Conservation (phyloP, 2,797 vertebrate species). For the Phalanger gymnotis region DNA sequence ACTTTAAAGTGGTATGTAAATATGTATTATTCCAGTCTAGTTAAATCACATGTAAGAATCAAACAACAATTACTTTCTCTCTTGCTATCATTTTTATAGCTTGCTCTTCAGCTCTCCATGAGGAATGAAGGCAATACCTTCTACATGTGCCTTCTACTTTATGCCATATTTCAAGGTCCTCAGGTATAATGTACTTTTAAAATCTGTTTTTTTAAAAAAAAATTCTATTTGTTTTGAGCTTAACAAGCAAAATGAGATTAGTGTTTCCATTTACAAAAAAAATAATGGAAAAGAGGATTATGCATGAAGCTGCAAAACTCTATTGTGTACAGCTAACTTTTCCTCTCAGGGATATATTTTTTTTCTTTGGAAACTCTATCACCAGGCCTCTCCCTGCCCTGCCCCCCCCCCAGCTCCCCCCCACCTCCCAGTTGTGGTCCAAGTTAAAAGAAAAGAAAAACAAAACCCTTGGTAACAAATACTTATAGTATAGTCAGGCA, state of each 20-base stretch:
- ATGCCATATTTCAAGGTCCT: not conserved
- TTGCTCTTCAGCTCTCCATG: not conserved
- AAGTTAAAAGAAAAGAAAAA: not conserved
- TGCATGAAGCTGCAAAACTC: not conserved
- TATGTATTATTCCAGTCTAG: not conserved
- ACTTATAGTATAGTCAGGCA: not conserved
- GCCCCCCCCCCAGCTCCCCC: not conserved
- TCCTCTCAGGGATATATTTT: not conserved
- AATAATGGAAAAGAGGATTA: not conserved
- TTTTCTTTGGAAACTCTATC: not conserved
- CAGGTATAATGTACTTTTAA: not conserved
- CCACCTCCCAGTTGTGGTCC: no score
- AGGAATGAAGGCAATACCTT: not conserved
- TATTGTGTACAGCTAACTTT: not conserved
- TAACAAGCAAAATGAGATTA: not conserved
- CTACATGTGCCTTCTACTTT: not conserved
- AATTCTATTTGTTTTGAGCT: not conserved
- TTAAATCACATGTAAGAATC: not conserved
- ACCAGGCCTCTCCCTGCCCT: not conserved
- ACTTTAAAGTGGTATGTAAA: not conserved
- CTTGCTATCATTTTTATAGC: not conserved
- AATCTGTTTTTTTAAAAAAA: not conserved
- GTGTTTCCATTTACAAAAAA: not conserved
- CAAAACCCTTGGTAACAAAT: not conserved
- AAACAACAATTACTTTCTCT: not conserved